These are phyloP conservation scores for Microctonus hyperodae DNA, from an alignment of 2,888 invertebrate species.

Conservation along the genomic window DNA sequence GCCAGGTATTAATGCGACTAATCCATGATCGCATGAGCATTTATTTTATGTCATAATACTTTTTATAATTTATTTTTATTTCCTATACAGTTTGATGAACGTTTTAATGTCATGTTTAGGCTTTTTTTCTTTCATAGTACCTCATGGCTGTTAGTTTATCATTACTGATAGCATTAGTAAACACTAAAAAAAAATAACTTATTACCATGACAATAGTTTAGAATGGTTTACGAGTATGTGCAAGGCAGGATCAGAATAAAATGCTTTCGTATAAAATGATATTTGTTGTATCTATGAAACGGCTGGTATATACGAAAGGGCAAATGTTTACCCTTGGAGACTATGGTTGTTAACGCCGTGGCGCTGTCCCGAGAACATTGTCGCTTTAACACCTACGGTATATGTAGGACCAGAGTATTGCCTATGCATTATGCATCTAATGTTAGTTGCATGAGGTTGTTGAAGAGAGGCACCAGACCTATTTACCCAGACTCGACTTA, in stretches of 20 bases:
- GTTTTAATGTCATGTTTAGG: too few relatives aligned
- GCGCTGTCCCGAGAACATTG: constrained; percentile 34
- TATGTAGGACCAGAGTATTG: constrained; percentile 34
- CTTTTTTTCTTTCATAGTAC: background rate
- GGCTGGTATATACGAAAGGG: background rate
- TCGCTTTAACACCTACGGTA: constrained; percentile 50
- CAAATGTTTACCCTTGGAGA: constrained; percentile 1
- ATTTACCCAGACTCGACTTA: constrained; percentile 33
- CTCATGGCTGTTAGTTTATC: background rate
- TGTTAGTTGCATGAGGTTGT: constrained; percentile 58
- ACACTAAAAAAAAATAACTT: constrained; percentile 17
- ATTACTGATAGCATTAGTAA: background rate
- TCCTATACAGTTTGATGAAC: background rate
- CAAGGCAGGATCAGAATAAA: constrained; percentile 44
- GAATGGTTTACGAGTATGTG: constrained; percentile 55
- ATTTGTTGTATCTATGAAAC: background rate
- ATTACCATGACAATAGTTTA: constrained; percentile 61
- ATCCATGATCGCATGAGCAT: constrained; percentile 57
- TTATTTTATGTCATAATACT: constrained; percentile 44
- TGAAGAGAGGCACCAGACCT: constrained; percentile 44
- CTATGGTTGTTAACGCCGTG: constrained; percentile 19
- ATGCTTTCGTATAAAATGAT: constrained; percentile 11
- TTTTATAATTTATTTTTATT: constrained; percentile 1
- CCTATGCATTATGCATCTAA: constrained; percentile 62
- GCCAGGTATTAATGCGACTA: constrained; percentile 60